A percentile compares a stretch with the other conserved stretches of the same genome.
Evolutionary conservation across 1,140 invertebrate species (phyloP).

Genomic region (Bombus cullumanus): DNA sequence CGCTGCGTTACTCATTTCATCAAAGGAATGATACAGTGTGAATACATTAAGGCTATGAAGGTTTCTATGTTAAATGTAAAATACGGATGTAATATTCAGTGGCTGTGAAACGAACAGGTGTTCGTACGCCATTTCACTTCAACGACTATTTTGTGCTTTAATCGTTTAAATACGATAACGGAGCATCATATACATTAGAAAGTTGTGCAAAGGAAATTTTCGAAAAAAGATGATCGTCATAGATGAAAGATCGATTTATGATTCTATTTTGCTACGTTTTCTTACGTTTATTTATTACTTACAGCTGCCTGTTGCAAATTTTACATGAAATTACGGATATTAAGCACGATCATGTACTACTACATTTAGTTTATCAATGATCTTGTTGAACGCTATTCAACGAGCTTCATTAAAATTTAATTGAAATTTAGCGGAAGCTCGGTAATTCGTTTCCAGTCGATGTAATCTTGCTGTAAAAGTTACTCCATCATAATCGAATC

Average conservation of each 20-base stretch:
- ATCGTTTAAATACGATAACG: neutral
- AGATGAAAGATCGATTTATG: too few species aligned
- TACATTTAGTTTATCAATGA: neutral
- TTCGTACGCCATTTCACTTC: neutral
- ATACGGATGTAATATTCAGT: neutral
- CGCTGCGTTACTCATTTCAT: too few species aligned
- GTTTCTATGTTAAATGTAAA: neutral
- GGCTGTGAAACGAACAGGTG: neutral
- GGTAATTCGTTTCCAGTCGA: constrained; percentile 9
- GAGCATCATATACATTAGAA: too few species aligned
- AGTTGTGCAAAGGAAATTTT: too few species aligned
- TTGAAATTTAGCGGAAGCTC: neutral
- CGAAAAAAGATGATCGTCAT: too few species aligned
- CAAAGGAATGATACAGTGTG: neutral
- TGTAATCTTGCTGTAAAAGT: constrained; percentile 14
- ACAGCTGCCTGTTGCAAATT: neutral
- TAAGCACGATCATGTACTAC: neutral
- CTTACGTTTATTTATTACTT: too few species aligned
- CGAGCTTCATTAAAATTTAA: constrained; percentile 7
- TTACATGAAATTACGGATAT: too few species aligned
- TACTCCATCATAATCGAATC: constrained; percentile 8
- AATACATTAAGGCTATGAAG: neutral
- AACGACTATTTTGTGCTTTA: neutral
- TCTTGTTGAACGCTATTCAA: neutral
- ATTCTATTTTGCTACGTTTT: too few species aligned